Evolutionary conservation across 1,140 invertebrate genomes (phyloP).

Genomic region (Colletes gigas): DNA sequence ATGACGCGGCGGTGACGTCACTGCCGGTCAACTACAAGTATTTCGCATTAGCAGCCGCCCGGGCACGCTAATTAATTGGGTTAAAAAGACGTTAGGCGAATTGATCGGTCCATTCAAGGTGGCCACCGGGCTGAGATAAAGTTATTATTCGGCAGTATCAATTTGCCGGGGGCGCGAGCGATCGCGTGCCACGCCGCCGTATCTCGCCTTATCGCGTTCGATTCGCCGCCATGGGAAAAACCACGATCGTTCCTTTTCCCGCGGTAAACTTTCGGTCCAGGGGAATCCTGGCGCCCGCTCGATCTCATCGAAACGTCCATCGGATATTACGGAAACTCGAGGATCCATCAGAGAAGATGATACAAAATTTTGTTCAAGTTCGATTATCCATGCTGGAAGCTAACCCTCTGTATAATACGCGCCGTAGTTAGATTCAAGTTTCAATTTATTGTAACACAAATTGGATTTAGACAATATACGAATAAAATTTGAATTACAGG

Average conservation of each 20-base stretch:
- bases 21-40: constrained; percentile 80
- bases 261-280: constrained; percentile 31
- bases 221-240: constrained; percentile 63
- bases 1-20: constrained; percentile 74
- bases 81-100: constrained; percentile 79
- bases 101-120: constrained; percentile 71
- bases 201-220: constrained; percentile 61
- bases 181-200: constrained; percentile 60
- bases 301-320: too few species aligned
- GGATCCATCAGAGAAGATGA: too few species aligned
- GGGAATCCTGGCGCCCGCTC: too few species aligned
- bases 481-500: too few species aligned
- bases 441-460: too few species aligned
- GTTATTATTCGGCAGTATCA: constrained; percentile 71
- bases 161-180: constrained; percentile 59
- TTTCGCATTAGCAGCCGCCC: constrained; percentile 77
- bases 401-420: too few species aligned
- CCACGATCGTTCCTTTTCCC: constrained; percentile 41
- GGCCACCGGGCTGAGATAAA: constrained; percentile 67
- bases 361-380: too few species aligned
- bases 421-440: too few species aligned
- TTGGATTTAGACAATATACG: too few species aligned
- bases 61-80: constrained; percentile 76
- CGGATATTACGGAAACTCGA: too few species aligned
- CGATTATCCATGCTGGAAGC: too few species aligned